phyloP scores from a whole-genome alignment of 1,140 invertebrate species.

The Drosophila persimilis region DNA sequence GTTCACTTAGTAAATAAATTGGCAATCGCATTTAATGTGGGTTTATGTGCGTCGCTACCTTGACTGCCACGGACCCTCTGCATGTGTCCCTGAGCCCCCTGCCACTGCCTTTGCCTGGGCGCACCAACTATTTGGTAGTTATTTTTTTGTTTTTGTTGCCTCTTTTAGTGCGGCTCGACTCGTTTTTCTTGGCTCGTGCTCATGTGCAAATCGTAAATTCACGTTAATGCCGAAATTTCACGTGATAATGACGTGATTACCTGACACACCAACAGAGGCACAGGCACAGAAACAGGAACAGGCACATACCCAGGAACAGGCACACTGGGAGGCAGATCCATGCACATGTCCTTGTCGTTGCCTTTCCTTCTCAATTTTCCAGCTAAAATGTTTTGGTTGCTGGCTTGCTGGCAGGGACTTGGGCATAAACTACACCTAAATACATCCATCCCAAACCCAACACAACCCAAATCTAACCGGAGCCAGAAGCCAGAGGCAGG shows the following conservation, averaged over 20 bases:
- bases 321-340: conserved; percentile 29
- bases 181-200: conserved; percentile 54
- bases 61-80: conserved; percentile 18
- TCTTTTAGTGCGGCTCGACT: conserved; percentile 6
- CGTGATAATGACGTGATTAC: conserved; percentile 82
- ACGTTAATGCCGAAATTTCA: conserved; percentile 82
- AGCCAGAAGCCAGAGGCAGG: conserved; percentile 4
- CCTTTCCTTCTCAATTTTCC: conserved; percentile 18
- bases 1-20: conserved; percentile 81
- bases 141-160: conserved; percentile 22
- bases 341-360: conserved; percentile 46
- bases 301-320: conserved; percentile 11
- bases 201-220: conserved; percentile 81
- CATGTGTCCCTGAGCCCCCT: conserved; percentile 4
- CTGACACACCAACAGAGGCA: conserved; percentile 46
- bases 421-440: conserved; percentile 50
- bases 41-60: conserved; percentile 77
- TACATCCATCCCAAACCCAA: conserved; percentile 16
- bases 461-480: not conserved
- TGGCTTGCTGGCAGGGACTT: conserved; percentile 23
- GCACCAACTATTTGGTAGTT: conserved; percentile 24
- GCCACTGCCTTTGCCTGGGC: not conserved
- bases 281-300: conserved; percentile 12
- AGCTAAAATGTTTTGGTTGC: conserved; percentile 15
- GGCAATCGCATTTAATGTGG: conserved; percentile 82